Evolutionary conservation across 2,113 vertebrate genomes (phyloP), one percentile per base, ranked within the genome.

Genomic region (Sander vitreus): DNA sequence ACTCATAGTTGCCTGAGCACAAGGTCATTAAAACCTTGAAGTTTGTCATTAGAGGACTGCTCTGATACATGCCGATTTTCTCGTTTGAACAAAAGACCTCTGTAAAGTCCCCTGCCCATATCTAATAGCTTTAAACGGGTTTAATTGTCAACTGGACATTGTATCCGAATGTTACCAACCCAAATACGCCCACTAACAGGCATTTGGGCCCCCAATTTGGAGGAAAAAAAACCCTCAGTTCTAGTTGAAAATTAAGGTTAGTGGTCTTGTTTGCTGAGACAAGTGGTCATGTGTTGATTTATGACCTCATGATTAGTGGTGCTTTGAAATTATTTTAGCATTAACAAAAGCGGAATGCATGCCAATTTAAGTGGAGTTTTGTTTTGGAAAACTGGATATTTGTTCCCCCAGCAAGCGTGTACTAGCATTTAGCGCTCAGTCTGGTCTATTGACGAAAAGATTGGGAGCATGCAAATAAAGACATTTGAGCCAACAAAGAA

Each of bases 51-150:
- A 3, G 83, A 78, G 76, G 76, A 23, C 59, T 53, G 76, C 68
- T 1, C 30, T 30, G 30, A 71, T 50, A 62, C 69, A 65, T 64
- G 55, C 51, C 48, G 48, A 76, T 21, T 66, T 59, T 65, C n/a
- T 58, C 11, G 48, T 63, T 76, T 13, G 13, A 90, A 92, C 88
- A 89, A 89, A 84, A 75, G 76, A 3, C 54, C 39, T 73, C 87
- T 80, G 67, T 88, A 16, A 80, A 54, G 36, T 25, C 27, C 48
- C 19, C 10, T 18, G 0, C 3, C n/a, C 11, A 15, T 0, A 7
- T n/a, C 12, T 25, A 18, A 23, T 13, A 55, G 25, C 33, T 69
- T 48, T 39, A 39, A 63, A 18, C 33, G 12, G 1, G 43, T 27
- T 78, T 6, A 18, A 59, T 66, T 66, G 27, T 15, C 14, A 68